Percentiles rank a stretch among this genome's conserved stretches.
Evolutionary conservation across 2,888 invertebrate genomes (phyloP).

Genomic region (Silvanus unidentatus): DNA sequence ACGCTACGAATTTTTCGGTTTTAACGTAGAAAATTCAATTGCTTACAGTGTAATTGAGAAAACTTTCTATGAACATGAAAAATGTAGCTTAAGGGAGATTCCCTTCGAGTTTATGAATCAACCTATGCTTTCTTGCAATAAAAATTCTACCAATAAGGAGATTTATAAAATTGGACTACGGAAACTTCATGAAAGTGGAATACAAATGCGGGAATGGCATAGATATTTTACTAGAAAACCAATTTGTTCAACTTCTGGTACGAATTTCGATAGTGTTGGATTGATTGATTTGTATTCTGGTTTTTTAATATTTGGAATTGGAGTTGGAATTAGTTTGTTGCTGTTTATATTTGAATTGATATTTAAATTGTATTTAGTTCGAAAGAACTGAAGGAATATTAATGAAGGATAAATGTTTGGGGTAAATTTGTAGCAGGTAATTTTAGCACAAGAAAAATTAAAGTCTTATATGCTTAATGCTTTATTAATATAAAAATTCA

Average conservation of each 20-base stretch:
- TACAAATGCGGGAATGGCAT: slow-evolving; percentile 51
- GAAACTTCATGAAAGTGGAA: slow-evolving; percentile 52
- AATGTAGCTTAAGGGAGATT: slow-evolving; percentile 64
- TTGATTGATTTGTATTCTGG: slow-evolving; percentile 55
- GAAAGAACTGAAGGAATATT: no score
- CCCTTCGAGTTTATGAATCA: slow-evolving; percentile 53
- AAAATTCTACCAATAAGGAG: slow-evolving; percentile 54
- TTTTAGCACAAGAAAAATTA: no score
- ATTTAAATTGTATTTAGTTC: no score
- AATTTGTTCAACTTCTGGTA: slow-evolving; percentile 51
- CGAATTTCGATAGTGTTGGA: slow-evolving; percentile 57
- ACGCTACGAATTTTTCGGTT: slow-evolving; percentile 58
- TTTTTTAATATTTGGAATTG: slow-evolving; percentile 30
- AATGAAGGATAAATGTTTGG: no score
- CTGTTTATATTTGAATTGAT: slow-evolving; percentile 15
- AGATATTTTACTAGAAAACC: slow-evolving; percentile 56
- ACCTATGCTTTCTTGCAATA: slow-evolving; percentile 57
- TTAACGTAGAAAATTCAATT: slow-evolving; percentile 59
- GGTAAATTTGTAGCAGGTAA: no score
- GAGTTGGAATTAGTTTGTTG: slow-evolving; percentile 14
- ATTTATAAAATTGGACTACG: slow-evolving; percentile 3
- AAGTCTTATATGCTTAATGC: no score
- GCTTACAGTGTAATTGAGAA: slow-evolving; percentile 61
- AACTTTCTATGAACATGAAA: slow-evolving; percentile 65
- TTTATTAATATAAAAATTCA: no score